Evolutionary conservation across 2,888 invertebrate genomes (phyloP), one percentile per base, ranked within the genome.

Genomic region (Teleiodes luculella): DNA sequence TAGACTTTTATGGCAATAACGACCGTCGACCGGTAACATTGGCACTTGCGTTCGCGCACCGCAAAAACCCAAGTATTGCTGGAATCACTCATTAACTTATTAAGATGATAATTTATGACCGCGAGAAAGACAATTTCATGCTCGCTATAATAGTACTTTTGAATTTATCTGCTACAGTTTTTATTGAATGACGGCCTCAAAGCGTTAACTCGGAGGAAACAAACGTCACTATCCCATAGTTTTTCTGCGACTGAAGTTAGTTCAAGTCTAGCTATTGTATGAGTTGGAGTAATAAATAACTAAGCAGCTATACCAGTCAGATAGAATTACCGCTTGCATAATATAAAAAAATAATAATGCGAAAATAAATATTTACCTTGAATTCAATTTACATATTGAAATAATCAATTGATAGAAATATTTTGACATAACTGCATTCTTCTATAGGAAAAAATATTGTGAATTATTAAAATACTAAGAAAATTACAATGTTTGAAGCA

Each of bases 41-140:
- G 78, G 69, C 78, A 80, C 84, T 81, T 74, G 75, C 65, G 72
- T 62, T 67, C 69, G 60, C 54, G 62, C 57, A 59, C 49, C 57
- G 68, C 73, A 88, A 87, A 87, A 89, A 88, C 77, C 66, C 66
- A 80, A 75, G 78, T 78, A 84, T 85, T 81, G 78, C 70, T 76
- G 76, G 80, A 83, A 83, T 84, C 80, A 84, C 80, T 85, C 85
- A 87, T 87, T 87, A 83, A 83, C 84, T 86, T 85, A 86, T 87
- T 86, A 86, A 80, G 82, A 87, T 86, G 83, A 80, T 87, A 86
- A 88, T 88, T 82, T 86, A 88, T 86, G 77, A 76, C 76, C 70
- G 69, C 71, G 64, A 69, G 68, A 68, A 73, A 74, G 76, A 80
- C 79, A 80, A 86, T 86, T 86, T 82, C 77, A 80, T 80, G 80